A percentile compares a stretch with the other conserved stretches of the same genome.
These are phyloP conservation scores for Ceyx melanurus DNA, from an alignment of 2,113 vertebrate genomes.

Conservation along the genomic window DNA sequence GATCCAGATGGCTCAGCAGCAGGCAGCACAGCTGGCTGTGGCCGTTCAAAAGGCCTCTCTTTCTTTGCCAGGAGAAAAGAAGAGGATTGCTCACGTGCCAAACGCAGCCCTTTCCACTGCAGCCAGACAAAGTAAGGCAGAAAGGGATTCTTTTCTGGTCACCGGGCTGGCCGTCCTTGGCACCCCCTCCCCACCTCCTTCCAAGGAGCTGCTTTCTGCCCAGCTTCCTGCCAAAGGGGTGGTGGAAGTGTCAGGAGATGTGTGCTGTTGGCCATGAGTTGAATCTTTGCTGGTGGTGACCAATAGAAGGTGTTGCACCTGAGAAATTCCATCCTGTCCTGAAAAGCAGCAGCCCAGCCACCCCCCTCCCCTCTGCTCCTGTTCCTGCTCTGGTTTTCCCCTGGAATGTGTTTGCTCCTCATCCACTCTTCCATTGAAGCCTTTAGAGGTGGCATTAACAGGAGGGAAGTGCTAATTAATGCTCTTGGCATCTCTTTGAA, in stretches of 20 bases:
- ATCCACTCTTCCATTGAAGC: neutral
- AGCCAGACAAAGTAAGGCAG: conserved; percentile 72
- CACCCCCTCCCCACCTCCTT: too few relatives aligned
- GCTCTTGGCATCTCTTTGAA: neutral
- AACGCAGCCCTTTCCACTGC: conserved; percentile 46
- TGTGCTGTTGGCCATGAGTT: neutral
- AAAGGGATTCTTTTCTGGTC: too few relatives aligned
- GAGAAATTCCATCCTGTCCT: neutral
- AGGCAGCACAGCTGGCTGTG: conserved; percentile 73
- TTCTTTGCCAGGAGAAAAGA: conserved; percentile 81
- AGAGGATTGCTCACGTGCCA: conserved; percentile 88
- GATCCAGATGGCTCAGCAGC: conserved; percentile 89
- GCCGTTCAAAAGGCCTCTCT: conserved; percentile 59
- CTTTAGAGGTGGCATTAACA: neutral
- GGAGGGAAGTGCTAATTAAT: conserved; percentile 37
- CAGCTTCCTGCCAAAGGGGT: too few relatives aligned
- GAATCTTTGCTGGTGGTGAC: neutral
- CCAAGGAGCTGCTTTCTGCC: too few relatives aligned
- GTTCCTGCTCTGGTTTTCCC: neutral
- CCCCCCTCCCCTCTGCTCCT: neutral
- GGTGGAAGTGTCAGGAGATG: neutral
- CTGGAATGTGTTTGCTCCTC: neutral
- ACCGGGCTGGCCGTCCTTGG: too few relatives aligned
- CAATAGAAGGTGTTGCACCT: neutral
- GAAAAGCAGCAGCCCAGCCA: neutral